A percentile compares a stretch with the other conserved stretches of the same genome.
Evolutionary conservation across 2,113 vertebrate genomes (phyloP).

Genomic region (Dasypus novemcinctus): DNA sequence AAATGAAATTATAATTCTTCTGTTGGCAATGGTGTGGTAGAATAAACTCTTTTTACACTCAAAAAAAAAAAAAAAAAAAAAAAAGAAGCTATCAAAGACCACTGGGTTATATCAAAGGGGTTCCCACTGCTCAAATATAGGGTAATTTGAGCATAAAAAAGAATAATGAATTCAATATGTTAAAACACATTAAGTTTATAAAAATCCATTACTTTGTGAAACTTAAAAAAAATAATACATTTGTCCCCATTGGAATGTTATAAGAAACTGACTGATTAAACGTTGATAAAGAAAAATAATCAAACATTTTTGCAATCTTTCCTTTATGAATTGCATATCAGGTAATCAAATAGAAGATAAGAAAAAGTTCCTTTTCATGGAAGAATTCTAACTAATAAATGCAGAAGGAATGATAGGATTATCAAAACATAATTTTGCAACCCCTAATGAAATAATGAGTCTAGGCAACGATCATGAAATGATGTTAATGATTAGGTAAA

Average conservation of each 20-base stretch:
- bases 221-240: background rate
- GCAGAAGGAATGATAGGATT: background rate
- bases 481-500: background rate
- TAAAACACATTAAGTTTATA: background rate
- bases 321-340: background rate
- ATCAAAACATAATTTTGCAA: conserved; percentile 2
- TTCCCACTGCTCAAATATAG: background rate
- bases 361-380: background rate
- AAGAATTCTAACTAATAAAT: conserved; percentile 1
- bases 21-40: too few relatives aligned
- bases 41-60: too few relatives aligned
- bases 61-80: too few relatives aligned
- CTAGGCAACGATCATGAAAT: background rate
- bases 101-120: background rate
- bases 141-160: background rate
- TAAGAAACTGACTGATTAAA: background rate
- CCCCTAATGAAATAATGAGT: background rate
- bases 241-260: background rate
- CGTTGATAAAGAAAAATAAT: background rate
- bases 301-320: background rate
- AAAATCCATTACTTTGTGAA: background rate
- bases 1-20: too few relatives aligned
- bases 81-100: background rate
- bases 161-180: background rate
- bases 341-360: background rate